Evolutionary conservation across 2,113 vertebrate species (phyloP).

Genomic region (Nycticryphes semicollaris): DNA sequence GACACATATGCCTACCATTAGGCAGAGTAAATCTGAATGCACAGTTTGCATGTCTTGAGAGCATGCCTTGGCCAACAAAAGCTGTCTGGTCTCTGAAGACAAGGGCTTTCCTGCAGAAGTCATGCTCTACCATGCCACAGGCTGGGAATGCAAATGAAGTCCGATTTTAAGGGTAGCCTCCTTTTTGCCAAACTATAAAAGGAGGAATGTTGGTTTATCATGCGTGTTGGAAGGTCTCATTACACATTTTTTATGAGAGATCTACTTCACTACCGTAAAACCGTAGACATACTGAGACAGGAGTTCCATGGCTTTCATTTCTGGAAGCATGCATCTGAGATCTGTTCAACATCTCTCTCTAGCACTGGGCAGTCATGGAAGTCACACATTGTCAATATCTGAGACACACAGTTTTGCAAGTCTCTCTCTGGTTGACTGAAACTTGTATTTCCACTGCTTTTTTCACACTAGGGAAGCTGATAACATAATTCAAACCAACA

Average conservation of each 20-base stretch:
- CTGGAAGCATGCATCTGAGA: neutral
- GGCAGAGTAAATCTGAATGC: neutral
- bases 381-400: neutral
- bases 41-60: neutral
- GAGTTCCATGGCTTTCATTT: neutral
- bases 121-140: neutral
- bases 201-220: neutral
- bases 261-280: neutral
- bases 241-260: neutral
- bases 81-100: neutral
- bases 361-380: neutral
- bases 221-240: neutral
- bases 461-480: neutral
- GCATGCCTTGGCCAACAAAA: rapidly evolving
- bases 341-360: neutral
- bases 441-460: neutral
- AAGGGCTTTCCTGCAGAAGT: neutral
- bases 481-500: rapidly evolving
- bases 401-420: neutral
- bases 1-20: neutral
- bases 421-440: neutral
- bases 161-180: neutral
- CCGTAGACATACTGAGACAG: neutral
- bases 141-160: neutral
- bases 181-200: neutral